Conservation (phyloP, 2,797 vertebrate genomes). For the Enteromius argenteus region DNA sequence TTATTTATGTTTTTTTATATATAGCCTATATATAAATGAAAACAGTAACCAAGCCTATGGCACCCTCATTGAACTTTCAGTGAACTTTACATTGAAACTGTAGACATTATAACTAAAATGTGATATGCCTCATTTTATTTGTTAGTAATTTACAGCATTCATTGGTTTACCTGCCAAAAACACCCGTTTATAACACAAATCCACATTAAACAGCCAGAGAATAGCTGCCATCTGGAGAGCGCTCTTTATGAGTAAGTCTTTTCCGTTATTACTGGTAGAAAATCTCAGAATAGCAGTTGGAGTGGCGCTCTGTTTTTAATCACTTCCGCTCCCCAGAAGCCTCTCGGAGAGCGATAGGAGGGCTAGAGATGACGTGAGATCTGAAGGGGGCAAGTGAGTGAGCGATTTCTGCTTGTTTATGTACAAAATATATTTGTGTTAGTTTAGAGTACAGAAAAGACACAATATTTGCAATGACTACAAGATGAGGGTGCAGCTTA, state of each 20-base stretch:
- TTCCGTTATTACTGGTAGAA: conserved; percentile 36
- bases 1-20: too few species aligned
- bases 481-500: not conserved
- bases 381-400: not conserved
- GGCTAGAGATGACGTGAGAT: conserved; percentile 22
- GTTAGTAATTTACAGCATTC: conserved; percentile 3
- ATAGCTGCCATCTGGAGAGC: conserved; percentile 33
- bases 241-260: conserved; percentile 31
- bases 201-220: conserved; percentile 31
- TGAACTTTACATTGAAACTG: not conserved
- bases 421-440: conserved; percentile 22
- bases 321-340: conserved; percentile 51
- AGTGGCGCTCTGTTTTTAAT: conserved; percentile 49
- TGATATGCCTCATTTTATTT: not conserved
- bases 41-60: not conserved
- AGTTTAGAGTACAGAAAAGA: conserved; percentile 10
- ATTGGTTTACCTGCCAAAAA: conserved; percentile 8
- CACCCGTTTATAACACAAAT: conserved; percentile 7
- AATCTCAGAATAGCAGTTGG: conserved; percentile 46
- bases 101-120: too few species aligned
- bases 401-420: conserved; percentile 24
- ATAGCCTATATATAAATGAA: too few species aligned
- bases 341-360: conserved; percentile 44
- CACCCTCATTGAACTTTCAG: not conserved
- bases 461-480: conserved; percentile 1